A percentile compares a stretch with the other conserved stretches of the same genome.
phyloP scores from a whole-genome alignment of 1,140 invertebrate genomes.

The Dysdera silvatica region DNA sequence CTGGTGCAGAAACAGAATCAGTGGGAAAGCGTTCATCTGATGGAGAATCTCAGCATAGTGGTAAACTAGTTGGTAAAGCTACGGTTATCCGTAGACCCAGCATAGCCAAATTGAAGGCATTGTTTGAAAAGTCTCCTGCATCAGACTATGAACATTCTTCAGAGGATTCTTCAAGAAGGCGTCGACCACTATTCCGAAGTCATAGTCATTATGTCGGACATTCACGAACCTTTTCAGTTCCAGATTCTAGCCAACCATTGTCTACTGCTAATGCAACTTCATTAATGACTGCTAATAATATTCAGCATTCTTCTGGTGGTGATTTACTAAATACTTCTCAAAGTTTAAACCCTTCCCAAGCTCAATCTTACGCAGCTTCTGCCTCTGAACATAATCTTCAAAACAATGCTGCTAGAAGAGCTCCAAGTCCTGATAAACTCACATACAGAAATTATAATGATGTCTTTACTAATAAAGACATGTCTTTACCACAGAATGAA shows the following conservation, averaged over 20 bases:
- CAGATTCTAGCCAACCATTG: not conserved
- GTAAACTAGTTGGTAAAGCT: slow-evolving; percentile 36
- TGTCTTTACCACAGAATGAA: too few species aligned
- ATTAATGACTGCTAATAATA: not conserved
- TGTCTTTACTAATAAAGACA: too few species aligned
- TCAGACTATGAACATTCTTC: not conserved
- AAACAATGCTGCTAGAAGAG: too few species aligned
- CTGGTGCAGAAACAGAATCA: too few species aligned
- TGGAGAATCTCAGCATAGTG: slow-evolving; percentile 15
- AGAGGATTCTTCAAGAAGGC: not conserved
- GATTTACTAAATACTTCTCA: too few species aligned
- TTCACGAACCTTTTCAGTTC: slow-evolving; percentile 11
- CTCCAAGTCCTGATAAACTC: too few species aligned
- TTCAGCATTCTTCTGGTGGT: too few species aligned
- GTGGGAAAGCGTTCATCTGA: too few species aligned
- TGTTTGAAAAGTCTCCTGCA: slow-evolving; percentile 44
- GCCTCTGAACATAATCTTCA: too few species aligned
- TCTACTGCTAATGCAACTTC: not conserved
- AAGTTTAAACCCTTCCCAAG: too few species aligned
- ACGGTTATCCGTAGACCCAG: slow-evolving; percentile 44
- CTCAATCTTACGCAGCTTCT: too few species aligned
- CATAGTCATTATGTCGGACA: slow-evolving; percentile 26
- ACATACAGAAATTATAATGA: too few species aligned
- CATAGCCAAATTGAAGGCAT: slow-evolving; percentile 47
- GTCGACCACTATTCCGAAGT: slow-evolving; percentile 19